These are phyloP conservation scores for Drosophila erecta DNA, from an alignment of 1,140 invertebrate genomes.

Conservation along the genomic window DNA sequence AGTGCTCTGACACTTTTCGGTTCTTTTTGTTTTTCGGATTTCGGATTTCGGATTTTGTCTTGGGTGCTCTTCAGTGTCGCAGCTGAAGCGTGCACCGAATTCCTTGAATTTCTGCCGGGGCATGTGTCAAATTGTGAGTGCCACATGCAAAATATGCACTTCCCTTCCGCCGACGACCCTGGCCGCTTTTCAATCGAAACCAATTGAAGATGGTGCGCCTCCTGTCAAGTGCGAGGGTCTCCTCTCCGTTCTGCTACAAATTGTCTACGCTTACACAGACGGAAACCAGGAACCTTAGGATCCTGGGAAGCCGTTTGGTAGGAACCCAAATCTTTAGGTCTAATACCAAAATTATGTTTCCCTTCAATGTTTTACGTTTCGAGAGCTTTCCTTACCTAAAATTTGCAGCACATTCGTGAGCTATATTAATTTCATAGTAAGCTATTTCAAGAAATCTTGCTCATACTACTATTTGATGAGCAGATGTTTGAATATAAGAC, in stretches of 20 bases:
- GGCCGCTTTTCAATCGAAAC: slow-evolving; percentile 35
- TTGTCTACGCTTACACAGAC: slow-evolving; percentile 59
- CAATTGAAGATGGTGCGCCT: slow-evolving; percentile 44
- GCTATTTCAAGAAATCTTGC: too few relatives aligned
- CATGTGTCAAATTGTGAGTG: slow-evolving; percentile 52
- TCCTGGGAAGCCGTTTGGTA: not conserved
- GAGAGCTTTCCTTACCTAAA: too few relatives aligned
- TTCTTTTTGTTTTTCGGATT: slow-evolving; percentile 9
- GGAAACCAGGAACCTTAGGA: slow-evolving; percentile 1
- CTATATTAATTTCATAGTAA: too few relatives aligned
- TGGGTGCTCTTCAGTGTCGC: slow-evolving; percentile 9
- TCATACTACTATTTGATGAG: not conserved
- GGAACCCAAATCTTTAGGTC: too few relatives aligned
- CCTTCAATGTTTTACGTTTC: too few relatives aligned
- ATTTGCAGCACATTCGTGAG: too few relatives aligned
- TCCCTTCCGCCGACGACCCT: slow-evolving; percentile 2
- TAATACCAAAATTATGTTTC: too few relatives aligned
- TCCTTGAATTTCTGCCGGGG: slow-evolving; percentile 58
- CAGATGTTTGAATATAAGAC: not conserved
- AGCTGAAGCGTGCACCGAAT: slow-evolving; percentile 55
- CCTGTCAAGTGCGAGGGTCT: slow-evolving; percentile 34
- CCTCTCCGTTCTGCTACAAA: slow-evolving; percentile 44
- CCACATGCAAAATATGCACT: slow-evolving; percentile 54
- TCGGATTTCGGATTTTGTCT: not conserved
- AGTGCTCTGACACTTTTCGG: slow-evolving; percentile 69